Percentiles rank a stretch among this genome's conserved stretches.
phyloP scores from a whole-genome alignment of 2,888 invertebrate genomes.

The Phrixothrix hirtus region DNA sequence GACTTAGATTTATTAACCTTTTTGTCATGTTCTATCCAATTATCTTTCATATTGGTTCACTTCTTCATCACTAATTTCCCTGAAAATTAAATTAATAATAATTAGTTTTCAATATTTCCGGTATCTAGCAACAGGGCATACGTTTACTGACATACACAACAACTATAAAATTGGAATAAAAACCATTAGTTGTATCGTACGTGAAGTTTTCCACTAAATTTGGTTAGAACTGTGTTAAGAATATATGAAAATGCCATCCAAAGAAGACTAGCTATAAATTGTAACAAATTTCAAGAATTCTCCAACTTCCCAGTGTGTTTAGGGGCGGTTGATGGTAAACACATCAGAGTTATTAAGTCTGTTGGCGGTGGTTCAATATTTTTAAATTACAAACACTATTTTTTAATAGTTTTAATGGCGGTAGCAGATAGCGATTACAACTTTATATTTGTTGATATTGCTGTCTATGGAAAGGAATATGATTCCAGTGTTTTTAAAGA shows the following conservation, averaged over 20 bases:
- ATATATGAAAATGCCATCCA: constrained; percentile 34
- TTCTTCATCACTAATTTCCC: no score
- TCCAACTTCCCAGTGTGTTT: constrained; percentile 34
- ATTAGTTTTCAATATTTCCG: no score
- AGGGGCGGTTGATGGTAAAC: constrained; percentile 42
- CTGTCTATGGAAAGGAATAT: constrained; percentile 23
- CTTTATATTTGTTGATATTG: no score
- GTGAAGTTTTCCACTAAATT: no score
- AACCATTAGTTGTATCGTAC: constrained; percentile 37
- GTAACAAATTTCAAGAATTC: constrained; percentile 28
- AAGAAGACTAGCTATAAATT: constrained; percentile 31
- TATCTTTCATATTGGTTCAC: no score
- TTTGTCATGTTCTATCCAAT: no score
- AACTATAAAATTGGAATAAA: constrained; percentile 36
- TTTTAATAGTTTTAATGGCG: constrained; percentile 37
- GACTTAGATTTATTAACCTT: no score
- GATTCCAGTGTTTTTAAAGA: constrained; percentile 39
- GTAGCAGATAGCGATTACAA: constrained; percentile 38
- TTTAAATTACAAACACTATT: constrained; percentile 38
- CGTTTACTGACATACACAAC: constrained; percentile 39
- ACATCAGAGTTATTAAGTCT: constrained; percentile 38
- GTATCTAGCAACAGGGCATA: constrained; percentile 36
- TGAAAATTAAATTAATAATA: no score
- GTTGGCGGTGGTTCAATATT: constrained; percentile 36
- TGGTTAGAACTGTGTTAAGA: constrained; percentile 26